A percentile compares a stretch with the other conserved stretches of the same genome.
Conservation (phyloP, 2,888 invertebrate species). For the Melanophora roralis region DNA sequence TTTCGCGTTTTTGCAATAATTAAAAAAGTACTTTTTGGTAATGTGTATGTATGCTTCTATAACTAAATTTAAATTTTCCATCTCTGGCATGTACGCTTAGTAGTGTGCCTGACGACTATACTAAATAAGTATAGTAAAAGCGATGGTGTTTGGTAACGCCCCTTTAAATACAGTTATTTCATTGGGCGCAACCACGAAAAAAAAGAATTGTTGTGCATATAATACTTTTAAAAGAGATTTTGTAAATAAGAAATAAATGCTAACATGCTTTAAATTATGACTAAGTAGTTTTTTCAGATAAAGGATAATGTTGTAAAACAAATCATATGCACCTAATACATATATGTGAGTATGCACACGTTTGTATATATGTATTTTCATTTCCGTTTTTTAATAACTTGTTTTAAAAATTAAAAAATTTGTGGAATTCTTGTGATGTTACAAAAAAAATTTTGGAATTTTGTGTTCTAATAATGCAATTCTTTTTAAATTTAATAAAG, state of each 20-base stretch:
- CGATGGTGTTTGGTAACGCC: slow-evolving; percentile 77
- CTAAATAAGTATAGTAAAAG: slow-evolving; percentile 18
- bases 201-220: slow-evolving; percentile 65
- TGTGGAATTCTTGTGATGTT: neutral
- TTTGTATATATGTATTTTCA: neutral
- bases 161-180: slow-evolving; percentile 78
- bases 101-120: slow-evolving; percentile 13
- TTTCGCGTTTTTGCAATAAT: too few species aligned
- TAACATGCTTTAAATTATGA: slow-evolving; percentile 1
- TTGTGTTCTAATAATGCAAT: slow-evolving; percentile 20
- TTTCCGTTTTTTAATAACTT: slow-evolving; percentile 30
- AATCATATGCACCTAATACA: too few species aligned
- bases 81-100: slow-evolving; percentile 21
- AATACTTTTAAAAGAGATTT: slow-evolving; percentile 12
- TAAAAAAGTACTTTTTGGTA: too few species aligned
- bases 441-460: slow-evolving; percentile 32
- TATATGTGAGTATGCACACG: too few species aligned
- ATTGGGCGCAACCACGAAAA: slow-evolving; percentile 75
- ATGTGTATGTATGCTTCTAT: too few species aligned
- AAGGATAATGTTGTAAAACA: neutral
- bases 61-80: neutral
- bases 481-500: slow-evolving; percentile 25
- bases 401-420: slow-evolving; percentile 22
- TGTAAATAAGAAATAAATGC: neutral
- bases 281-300: neutral